Base-by-base conservation (phyloP, 2,888 invertebrate species). In the Empis stercorea region DNA sequence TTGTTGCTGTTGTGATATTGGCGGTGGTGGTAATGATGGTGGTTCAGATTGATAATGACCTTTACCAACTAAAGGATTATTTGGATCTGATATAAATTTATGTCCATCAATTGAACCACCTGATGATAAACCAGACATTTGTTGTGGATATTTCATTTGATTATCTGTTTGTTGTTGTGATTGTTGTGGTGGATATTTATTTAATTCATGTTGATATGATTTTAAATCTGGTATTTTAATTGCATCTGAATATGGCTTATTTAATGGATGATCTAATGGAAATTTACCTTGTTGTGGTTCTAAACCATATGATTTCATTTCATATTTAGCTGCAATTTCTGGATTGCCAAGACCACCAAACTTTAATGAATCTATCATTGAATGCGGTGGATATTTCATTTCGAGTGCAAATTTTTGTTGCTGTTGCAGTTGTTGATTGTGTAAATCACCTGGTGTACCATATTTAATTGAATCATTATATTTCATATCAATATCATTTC, bases 341-440 rank as follows among this genome's bases (percentile, higher is more conserved):
- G 64, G 56, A 66, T 63, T 47, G 66, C 68, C 48, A 67, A 67
- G 30, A n/a, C 34, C 34, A 34, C 61, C 62, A 45, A 68, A 66
- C 46, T 66, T 66, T 27, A 66, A 56, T 4, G 63, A 57, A 44
- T 66, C 68, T 41, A 65, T 51, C 2, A 59, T 58, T 3, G 60
- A 59, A 5, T 66, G 63, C 10, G 65, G 61, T 27, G 61, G 75
- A 72, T 57, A 76, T 60, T 72, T 78, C 68, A 69, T 57, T 44
- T 68, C 68, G 44, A 63, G 63, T 5, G 63, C 56, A 49, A 65
- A 66, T 51, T 66, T 66, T 10, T 27, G 23, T 27, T 27, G 23
- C 7, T 27, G 23, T 17, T 17, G 38, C 7, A 16, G 4, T 38
- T 38, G 38, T 27, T 27, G 23, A 6, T 27, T 4, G 10, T 10